These are phyloP conservation scores for Python bivittatus DNA, from an alignment of 2,113 vertebrate species.

Conservation along the genomic window DNA sequence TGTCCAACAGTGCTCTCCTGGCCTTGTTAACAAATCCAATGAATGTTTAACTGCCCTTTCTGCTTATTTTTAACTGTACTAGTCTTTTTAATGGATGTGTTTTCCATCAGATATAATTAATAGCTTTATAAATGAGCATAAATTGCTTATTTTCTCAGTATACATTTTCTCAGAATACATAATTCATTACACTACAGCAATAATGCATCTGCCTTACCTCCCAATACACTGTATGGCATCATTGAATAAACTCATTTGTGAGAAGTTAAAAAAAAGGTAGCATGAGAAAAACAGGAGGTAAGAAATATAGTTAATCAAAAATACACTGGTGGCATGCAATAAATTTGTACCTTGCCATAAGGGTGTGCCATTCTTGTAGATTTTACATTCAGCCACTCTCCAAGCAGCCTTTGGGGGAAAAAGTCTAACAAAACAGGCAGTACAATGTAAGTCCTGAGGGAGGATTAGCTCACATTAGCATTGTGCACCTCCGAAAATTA, in stretches of 20 bases:
- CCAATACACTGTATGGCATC: slow-evolving; percentile 73
- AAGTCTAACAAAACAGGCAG: slow-evolving; percentile 59
- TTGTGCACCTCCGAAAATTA: slow-evolving; percentile 57
- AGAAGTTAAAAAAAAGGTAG: slow-evolving; percentile 42
- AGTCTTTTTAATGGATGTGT: slow-evolving; percentile 50
- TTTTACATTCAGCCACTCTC: slow-evolving; percentile 60
- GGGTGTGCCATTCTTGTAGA: slow-evolving; percentile 41
- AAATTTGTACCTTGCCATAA: slow-evolving; percentile 53
- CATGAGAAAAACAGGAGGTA: slow-evolving; percentile 48
- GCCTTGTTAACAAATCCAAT: slow-evolving; percentile 37
- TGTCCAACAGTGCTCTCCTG: slow-evolving; percentile 53
- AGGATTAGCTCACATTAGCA: slow-evolving; percentile 58
- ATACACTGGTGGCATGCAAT: slow-evolving; percentile 61
- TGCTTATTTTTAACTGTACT: slow-evolving; percentile 51
- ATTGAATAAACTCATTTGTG: slow-evolving; percentile 54
- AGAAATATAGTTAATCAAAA: slow-evolving; percentile 58
- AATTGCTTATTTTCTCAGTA: slow-evolving; percentile 64
- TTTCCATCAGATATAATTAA: slow-evolving; percentile 57
- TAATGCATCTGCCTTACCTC: slow-evolving; percentile 64
- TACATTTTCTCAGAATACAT: slow-evolving; percentile 55
- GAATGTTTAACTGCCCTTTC: slow-evolving; percentile 43
- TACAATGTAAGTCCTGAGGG: slow-evolving; percentile 63
- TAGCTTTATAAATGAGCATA: slow-evolving; percentile 60
- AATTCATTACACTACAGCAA: slow-evolving; percentile 63
- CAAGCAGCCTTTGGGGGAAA: slow-evolving; percentile 61